These are phyloP conservation scores for Piaya cayana DNA, from an alignment of 2,113 vertebrate species.

Conservation along the genomic window DNA sequence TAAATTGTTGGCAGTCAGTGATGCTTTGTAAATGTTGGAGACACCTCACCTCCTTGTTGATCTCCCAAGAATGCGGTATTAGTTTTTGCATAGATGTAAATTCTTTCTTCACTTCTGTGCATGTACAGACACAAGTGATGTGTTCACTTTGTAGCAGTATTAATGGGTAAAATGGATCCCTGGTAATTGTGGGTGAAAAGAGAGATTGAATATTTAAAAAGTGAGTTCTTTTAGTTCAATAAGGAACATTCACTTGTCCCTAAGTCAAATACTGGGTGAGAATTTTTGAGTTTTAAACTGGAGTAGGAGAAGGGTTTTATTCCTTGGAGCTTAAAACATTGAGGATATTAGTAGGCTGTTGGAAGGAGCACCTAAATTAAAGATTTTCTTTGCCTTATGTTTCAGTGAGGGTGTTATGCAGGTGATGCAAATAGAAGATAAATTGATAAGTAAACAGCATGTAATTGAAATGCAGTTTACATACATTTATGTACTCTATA, in stretches of 20 bases:
- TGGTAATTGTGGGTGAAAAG: neutral
- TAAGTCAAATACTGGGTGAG: neutral
- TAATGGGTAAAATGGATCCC: neutral
- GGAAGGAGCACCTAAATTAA: neutral
- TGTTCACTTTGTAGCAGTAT: neutral
- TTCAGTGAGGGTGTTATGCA: neutral
- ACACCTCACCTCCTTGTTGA: neutral
- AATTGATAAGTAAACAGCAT: neutral
- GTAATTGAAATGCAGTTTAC: neutral
- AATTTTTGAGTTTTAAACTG: neutral
- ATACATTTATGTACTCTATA: neutral
- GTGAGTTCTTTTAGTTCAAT: neutral
- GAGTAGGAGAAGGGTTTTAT: neutral
- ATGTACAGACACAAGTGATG: accelerated
- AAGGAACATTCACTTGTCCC: neutral
- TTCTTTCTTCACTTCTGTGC: neutral
- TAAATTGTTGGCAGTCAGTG: neutral
- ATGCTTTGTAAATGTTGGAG: neutral
- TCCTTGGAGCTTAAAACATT: neutral
- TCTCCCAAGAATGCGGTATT: neutral
- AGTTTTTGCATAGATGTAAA: accelerated
- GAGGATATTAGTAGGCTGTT: neutral
- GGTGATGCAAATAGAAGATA: neutral
- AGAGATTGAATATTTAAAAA: neutral
- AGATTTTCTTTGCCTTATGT: neutral